phyloP scores from a whole-genome alignment of 2,888 invertebrate genomes.

The Eudasyphora cyanicolor region DNA sequence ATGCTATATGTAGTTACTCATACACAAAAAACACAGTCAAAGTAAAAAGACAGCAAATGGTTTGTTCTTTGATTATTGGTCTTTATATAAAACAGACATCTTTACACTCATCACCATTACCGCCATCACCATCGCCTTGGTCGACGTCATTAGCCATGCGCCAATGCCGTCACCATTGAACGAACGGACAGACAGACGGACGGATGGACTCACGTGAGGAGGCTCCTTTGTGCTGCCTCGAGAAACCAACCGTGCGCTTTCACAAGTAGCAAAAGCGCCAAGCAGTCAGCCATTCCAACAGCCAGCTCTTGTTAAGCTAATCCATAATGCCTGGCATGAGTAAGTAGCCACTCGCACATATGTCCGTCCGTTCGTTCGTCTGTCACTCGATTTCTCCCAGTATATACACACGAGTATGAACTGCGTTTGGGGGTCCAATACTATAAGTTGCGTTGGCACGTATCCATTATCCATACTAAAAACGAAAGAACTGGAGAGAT shows the following conservation, averaged over 20 bases:
- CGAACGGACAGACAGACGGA: neutral
- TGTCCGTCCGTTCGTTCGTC: neutral
- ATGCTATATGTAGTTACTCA: neutral
- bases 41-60: slow-evolving; percentile 43
- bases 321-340: slow-evolving; percentile 53
- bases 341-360: neutral
- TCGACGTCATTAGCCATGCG: slow-evolving; percentile 45
- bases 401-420: too few species aligned
- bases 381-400: too few species aligned
- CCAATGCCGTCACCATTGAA: slow-evolving; percentile 16
- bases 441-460: slow-evolving; percentile 59
- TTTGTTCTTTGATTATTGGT: slow-evolving; percentile 53
- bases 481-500: slow-evolving; percentile 41
- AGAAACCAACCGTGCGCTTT: too few species aligned
- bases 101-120: slow-evolving; percentile 45
- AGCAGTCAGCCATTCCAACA: too few species aligned
- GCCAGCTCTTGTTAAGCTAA: slow-evolving; percentile 58
- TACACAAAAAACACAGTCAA: slow-evolving; percentile 23
- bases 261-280: slow-evolving; percentile 64
- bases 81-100: slow-evolving; percentile 32
- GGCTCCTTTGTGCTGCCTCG: slow-evolving; percentile 1
- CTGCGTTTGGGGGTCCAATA: slow-evolving; percentile 47
- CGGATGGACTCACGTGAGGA: neutral
- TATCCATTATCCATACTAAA: slow-evolving; percentile 38
- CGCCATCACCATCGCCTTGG: slow-evolving; percentile 38